Base-by-base conservation (phyloP, 2,888 invertebrate genomes). In the Nemotelus nigrinus region DNA sequence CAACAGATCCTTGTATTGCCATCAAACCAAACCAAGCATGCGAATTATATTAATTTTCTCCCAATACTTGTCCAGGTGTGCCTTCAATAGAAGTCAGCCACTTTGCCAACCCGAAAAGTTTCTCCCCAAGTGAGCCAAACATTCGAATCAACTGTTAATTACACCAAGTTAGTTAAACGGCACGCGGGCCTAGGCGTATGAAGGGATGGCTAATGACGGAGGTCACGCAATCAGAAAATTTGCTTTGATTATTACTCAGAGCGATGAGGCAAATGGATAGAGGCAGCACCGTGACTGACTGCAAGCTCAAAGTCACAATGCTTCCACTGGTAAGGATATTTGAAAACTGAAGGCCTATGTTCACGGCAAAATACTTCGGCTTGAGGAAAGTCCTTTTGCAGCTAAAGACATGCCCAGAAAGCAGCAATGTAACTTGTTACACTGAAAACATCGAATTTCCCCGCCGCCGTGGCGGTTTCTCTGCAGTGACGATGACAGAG, bases 361-460 rank as follows among this genome's bases (percentile, higher is more conserved):
- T 43, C 63, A 63, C 25, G 41, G 3, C 48, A 48, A 6, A 48
- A 48, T 3, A 67, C n/a, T 39, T 3, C 44, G 67, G 47, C 25
- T 8, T 39, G 50, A n/a, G 47, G 67, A 48, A 67, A 67, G 67
- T 67, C 44, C 67, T 67, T 25, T 67, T 67, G 67, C 67, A 67
- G 67, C 67, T 67, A 50, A 67, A 50, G 48, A 67, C 67, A 67
- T 67, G 67, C 67, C 50, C 67, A 67, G 67, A 67, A 67, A 47
- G 48, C 50, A 25, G 48, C 47, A 48, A 47, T 44, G 2, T 48
- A 48, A 67, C 67, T 67, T 67, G 67, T 67, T 65, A 67, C 67
- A n/a, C 67, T 10, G 67, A 67, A 67, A 67, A 67, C 67, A 67
- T 67, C 47, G 67, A 4, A 67, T 67, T 67, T 67, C 67, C 48